phyloP scores from a whole-genome alignment of 1,140 invertebrate species.

The Diabrotica undecimpunctata region DNA sequence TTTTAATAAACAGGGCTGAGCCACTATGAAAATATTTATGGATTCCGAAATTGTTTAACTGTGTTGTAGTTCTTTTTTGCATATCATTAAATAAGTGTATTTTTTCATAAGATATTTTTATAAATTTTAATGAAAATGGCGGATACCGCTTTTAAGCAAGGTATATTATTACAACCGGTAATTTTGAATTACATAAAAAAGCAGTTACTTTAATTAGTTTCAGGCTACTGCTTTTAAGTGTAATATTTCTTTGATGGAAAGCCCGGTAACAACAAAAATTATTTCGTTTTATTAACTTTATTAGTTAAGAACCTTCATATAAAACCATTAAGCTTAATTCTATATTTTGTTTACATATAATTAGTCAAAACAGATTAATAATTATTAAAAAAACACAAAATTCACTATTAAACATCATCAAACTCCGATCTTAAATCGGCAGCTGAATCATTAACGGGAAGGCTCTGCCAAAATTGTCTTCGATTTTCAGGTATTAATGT shows the following conservation, averaged over 20 bases:
- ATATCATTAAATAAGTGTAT: neutral
- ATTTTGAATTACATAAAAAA: neutral
- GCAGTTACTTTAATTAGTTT: neutral
- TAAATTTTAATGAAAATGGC: too few species aligned
- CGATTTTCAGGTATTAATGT: too few species aligned
- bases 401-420: neutral
- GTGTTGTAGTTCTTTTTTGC: slow-evolving; percentile 8
- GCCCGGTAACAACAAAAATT: too few species aligned
- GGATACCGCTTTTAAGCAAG: slow-evolving; percentile 7
- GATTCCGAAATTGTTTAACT: slow-evolving; percentile 7
- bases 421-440: neutral
- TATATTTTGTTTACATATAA: neutral
- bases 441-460: too few species aligned
- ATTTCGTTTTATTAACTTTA: too few species aligned
- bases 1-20: slow-evolving; percentile 6
- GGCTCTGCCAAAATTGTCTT: neutral
- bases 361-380: too few species aligned
- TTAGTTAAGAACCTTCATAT: too few species aligned
- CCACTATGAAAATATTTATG: slow-evolving; percentile 11
- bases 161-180: slow-evolving; percentile 6
- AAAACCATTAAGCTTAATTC: neutral
- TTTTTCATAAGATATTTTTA: slow-evolving; percentile 7
- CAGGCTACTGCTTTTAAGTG: neutral
- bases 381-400: too few species aligned
- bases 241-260: neutral